Base-by-base conservation (phyloP, 1,140 invertebrate genomes). In the Penaeus vannamei region DNA sequence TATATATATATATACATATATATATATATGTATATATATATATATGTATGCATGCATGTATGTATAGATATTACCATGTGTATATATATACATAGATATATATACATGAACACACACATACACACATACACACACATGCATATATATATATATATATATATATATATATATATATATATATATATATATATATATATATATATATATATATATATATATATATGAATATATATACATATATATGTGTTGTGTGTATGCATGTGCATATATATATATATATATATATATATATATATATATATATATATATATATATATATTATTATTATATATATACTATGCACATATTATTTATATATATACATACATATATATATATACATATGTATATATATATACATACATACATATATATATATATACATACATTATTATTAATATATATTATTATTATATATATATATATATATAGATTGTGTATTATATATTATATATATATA, bases 11-110 rank as follows among this genome's bases (percentile, higher is more conserved):
- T 64, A 64, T 64, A 64, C 62, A 64, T 64, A 64, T 64, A 64
- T 64, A 64, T 64, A 64, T 64, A 64, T 64, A 64, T 64, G n/a
- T 64, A n/a, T 64, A 64, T 64, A 64, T 64, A 64, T 64, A n/a
- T 64, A 64, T 64, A 64, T 64, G n/a, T 64, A 64, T 64, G n/a
- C n/a, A n/a, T 64, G n/a, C 62, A 64, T 64, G n/a, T 64, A 64
- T n/a, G n/a, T 64, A 64, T n/a, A 64, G 17, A 64, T 64, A n/a
- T 64, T 19, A 19, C 17, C n/a, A 64, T 64, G 62, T 64, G 62
- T 64, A 64, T 64, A 64, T 64, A 64, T 64, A 64, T 64, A 64
- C n/a, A n/a, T 64, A 64, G 17, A 64, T 64, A 64, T n/a, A 64
- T 64, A 64, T 64, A 64, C n/a, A 64, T 64, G n/a, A 19, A 64